Evolutionary conservation across 2,113 vertebrate species (phyloP).

Genomic region (Ceratotherium simum): DNA sequence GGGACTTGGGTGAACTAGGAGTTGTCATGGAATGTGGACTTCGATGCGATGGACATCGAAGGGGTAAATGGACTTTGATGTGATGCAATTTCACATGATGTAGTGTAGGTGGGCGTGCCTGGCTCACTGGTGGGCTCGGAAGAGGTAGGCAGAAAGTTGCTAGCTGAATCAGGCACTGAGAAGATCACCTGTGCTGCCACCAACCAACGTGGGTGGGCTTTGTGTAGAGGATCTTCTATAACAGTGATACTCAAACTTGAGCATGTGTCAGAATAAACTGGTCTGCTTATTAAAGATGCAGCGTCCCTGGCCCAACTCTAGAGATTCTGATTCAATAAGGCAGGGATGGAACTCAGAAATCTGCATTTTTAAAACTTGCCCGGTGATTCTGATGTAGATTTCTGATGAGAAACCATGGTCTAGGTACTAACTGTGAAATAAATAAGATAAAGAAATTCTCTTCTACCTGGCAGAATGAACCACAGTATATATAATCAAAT

Average conservation of each 20-base stretch:
- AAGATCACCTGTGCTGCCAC: not conserved
- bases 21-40: not conserved
- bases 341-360: not conserved
- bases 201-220: no score
- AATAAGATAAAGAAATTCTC: not conserved
- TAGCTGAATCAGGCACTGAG: not conserved
- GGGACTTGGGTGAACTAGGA: not conserved
- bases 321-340: not conserved
- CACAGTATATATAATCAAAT: not conserved
- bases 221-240: not conserved
- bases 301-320: not conserved
- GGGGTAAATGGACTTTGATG: not conserved
- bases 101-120: fast-evolving
- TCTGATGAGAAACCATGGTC: not conserved
- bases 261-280: not conserved
- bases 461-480: not conserved
- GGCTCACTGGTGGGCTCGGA: not conserved
- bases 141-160: fast-evolving
- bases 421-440: not conserved
- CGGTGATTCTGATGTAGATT: not conserved
- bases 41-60: not conserved
- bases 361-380: not conserved
- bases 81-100: not conserved
- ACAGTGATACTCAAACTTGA: not conserved
- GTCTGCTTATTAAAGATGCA: not conserved